A percentile compares a stretch with the other conserved stretches of the same genome.
Conservation (phyloP, 2,797 vertebrate genomes). For the Buceros bicornis region DNA sequence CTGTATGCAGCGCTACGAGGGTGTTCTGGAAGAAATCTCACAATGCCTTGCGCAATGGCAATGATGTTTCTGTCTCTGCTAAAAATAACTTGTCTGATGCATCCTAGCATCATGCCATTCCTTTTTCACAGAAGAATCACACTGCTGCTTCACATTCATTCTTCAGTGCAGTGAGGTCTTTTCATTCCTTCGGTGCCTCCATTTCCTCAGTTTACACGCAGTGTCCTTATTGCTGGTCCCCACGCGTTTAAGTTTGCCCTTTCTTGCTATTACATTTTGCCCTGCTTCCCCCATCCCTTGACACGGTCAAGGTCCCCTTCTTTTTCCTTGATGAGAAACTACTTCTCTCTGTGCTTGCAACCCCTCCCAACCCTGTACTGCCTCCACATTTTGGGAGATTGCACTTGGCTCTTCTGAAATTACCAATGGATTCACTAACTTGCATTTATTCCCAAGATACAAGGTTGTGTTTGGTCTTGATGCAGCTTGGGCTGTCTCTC, state of each 20-base stretch:
- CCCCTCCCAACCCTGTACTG: neutral
- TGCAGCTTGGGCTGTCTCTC: neutral
- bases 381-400: neutral
- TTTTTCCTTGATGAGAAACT: neutral
- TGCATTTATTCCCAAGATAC: neutral
- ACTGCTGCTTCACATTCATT: neutral
- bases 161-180: neutral
- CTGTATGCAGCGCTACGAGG: neutral
- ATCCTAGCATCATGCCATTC: conserved; percentile 10
- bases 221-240: neutral
- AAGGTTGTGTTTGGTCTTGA: neutral
- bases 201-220: neutral
- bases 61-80: conserved; percentile 52
- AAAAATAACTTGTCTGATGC: conserved; percentile 68
- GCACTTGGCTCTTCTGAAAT: neutral
- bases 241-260: neutral
- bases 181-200: neutral
- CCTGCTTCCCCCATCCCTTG: neutral
- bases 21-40: conserved; percentile 36
- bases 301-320: neutral
- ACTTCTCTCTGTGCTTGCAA: neutral
- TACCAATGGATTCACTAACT: neutral
- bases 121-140: neutral
- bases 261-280: neutral
- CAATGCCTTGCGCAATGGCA: conserved; percentile 23